A percentile compares a stretch with the other conserved stretches of the same genome.
Evolutionary conservation across 2,113 vertebrate species (phyloP).

Genomic region (Butastur rufipennis): DNA sequence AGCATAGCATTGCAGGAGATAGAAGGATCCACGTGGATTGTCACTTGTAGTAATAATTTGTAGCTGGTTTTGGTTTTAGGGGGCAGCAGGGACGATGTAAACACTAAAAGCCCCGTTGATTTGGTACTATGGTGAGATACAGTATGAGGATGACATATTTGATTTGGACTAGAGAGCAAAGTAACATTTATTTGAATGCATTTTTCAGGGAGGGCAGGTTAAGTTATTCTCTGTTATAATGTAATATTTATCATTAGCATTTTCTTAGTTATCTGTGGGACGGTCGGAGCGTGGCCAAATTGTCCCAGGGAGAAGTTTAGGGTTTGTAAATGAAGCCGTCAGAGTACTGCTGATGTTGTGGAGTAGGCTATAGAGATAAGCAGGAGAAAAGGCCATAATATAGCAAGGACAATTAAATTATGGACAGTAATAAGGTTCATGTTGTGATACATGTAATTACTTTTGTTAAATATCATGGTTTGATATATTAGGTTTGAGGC

Average conservation of each 20-base stretch:
- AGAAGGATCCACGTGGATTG: background rate
- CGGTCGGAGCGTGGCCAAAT: background rate
- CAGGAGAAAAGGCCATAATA: background rate
- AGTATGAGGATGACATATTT: background rate
- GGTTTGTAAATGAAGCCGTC: background rate
- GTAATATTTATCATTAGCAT: background rate
- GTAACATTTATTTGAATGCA: background rate
- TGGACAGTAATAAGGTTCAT: slow-evolving; percentile 39
- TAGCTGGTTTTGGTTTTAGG: background rate
- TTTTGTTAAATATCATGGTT: slow-evolving; percentile 43
- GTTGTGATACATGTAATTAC: slow-evolving; percentile 48
- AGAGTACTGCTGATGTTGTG: background rate
- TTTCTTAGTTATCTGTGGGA: background rate
- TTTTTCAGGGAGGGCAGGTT: background rate
- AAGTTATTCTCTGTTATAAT: background rate
- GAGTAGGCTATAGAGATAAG: background rate
- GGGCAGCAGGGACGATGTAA: background rate
- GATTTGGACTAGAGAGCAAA: background rate
- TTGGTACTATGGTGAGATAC: background rate
- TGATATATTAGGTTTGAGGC: slow-evolving; percentile 54
- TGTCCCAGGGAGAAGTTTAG: slow-evolving; percentile 11
- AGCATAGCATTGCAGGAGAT: background rate
- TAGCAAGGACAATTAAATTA: slow-evolving; percentile 54
- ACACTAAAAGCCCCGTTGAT: background rate
- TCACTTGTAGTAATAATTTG: background rate